Evolutionary conservation across 2,888 invertebrate genomes (phyloP).

Genomic region (Xylota segnis): DNA sequence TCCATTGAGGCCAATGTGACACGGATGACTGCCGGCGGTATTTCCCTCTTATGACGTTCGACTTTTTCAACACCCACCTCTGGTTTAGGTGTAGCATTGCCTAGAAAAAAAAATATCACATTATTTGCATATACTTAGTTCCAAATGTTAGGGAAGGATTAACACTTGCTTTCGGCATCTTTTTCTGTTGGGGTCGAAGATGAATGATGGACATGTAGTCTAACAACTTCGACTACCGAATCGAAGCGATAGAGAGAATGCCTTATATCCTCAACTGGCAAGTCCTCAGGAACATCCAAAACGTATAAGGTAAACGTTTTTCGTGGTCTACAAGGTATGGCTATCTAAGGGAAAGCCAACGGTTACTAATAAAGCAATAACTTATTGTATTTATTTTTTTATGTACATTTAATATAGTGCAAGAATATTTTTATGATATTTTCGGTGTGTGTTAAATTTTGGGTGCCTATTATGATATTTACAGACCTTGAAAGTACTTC

Average conservation of each 20-base stretch:
- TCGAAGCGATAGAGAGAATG: constrained; percentile 92
- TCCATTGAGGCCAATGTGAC: constrained; percentile 91
- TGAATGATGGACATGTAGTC: constrained; percentile 86
- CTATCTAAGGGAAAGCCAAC: constrained; percentile 85
- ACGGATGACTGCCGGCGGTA: constrained; percentile 88
- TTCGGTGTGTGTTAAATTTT: constrained; percentile 6
- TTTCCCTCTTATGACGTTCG: constrained; percentile 85
- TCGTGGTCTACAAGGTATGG: constrained; percentile 93
- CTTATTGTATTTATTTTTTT: neutral
- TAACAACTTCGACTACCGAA: constrained; percentile 92
- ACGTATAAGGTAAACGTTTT: constrained; percentile 94
- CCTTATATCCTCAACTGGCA: constrained; percentile 93
- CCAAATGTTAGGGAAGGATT: neutral
- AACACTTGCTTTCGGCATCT: constrained; percentile 81
- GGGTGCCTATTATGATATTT: neutral
- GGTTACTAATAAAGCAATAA: neutral
- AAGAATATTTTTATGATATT: neutral
- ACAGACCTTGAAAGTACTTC: neutral
- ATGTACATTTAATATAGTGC: neutral
- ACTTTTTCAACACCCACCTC: constrained; percentile 74
- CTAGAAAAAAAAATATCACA: constrained; percentile 16
- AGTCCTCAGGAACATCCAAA: constrained; percentile 92
- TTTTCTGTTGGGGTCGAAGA: constrained; percentile 79
- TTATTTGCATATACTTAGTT: too few relatives aligned
- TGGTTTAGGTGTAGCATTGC: constrained; percentile 50